Evolutionary conservation across 2,888 invertebrate species (phyloP), one percentile per base, ranked within the genome.

Genomic region (Coelogynopora nodosa): DNA sequence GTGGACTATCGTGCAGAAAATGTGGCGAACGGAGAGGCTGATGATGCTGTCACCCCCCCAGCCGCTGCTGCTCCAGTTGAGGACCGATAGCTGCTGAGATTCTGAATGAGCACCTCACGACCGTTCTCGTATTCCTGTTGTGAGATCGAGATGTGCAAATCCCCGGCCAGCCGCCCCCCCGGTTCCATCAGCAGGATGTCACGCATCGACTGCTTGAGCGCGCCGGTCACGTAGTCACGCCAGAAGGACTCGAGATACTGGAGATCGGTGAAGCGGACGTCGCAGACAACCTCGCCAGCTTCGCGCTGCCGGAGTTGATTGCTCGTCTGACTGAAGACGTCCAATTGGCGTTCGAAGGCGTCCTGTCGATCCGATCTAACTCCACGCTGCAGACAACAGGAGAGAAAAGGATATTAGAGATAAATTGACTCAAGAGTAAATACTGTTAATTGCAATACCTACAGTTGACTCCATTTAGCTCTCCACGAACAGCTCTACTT

Each of bases 211-310:
- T 91, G 90, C 84, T 90, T 88, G 49, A 91, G 88, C 10, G 90
- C 89, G 5, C 91, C 91, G 88, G 91, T 91, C 30, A 90, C 89
- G 88, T 91, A 91, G 88, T 91, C 91, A 86, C 91, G 89, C 91
- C 91, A 91, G 87, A 91, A 91, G n/a, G 91, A 91, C 88, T 91
- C 91, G 67, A 91, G 88, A 88, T 91, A 90, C 0, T 91, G 90
- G 85, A 91, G 88, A 88, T 91, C 91, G 27, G 90, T 90, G 88
- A 91, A 91, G 86, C 90, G 90, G 30, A 91, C 90, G 89, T 91
- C 91, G 90, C 91, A 91, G 28, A 91, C 89, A 86, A 91, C 90
- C 30, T 90, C 90, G 67, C 91, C 91, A 10, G 91, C 89, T 87
- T 91, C 91, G 30, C 91, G 88, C n/a, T 90, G 89, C 88, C 90